Percentiles rank a stretch among this genome's conserved stretches.
Evolutionary conservation across 2,888 invertebrate genomes (phyloP).

Genomic region (Andrena marginata): DNA sequence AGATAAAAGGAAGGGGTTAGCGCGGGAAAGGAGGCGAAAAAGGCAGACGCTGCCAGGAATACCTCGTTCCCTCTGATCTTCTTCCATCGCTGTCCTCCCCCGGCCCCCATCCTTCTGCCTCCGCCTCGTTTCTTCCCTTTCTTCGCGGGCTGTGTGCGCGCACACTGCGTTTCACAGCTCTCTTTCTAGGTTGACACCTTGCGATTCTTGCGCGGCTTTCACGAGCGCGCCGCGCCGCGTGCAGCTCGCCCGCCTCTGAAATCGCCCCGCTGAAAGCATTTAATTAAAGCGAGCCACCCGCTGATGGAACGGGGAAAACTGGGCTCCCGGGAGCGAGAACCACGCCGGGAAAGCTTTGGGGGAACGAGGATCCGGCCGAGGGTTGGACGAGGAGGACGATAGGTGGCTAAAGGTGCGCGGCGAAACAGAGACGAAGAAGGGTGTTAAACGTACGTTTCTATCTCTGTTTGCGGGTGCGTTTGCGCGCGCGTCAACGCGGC

Average conservation of each 20-base stretch:
- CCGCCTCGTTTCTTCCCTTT: conserved; percentile 38
- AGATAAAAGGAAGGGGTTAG: conserved; percentile 47
- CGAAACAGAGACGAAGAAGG: neutral
- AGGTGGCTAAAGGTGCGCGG: neutral
- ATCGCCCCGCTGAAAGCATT: conserved; percentile 76
- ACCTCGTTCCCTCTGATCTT: conserved; percentile 53
- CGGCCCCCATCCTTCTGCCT: conserved; percentile 12
- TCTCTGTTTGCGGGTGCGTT: neutral
- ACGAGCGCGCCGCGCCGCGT: conserved; percentile 55
- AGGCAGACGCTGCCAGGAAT: conserved; percentile 51
- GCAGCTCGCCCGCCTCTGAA: conserved; percentile 69
- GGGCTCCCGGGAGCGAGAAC: conserved; percentile 54
- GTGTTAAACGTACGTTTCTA: neutral
- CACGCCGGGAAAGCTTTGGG: conserved; percentile 19
- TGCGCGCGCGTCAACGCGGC: conserved; percentile 14
- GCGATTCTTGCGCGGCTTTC: conserved; percentile 73
- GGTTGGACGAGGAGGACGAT: conserved; percentile 29
- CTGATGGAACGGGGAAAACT: conserved; percentile 66
- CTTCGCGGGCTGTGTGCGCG: conserved; percentile 35
- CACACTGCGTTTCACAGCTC: conserved; percentile 63
- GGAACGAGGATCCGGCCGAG: conserved; percentile 13
- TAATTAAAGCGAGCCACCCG: conserved; percentile 77
- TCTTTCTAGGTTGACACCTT: conserved; percentile 78
- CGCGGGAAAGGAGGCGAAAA: conserved; percentile 42
- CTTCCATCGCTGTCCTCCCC: conserved; percentile 16